phyloP scores from a whole-genome alignment of 2,888 invertebrate genomes.

The Myopa tessellatipennis region DNA sequence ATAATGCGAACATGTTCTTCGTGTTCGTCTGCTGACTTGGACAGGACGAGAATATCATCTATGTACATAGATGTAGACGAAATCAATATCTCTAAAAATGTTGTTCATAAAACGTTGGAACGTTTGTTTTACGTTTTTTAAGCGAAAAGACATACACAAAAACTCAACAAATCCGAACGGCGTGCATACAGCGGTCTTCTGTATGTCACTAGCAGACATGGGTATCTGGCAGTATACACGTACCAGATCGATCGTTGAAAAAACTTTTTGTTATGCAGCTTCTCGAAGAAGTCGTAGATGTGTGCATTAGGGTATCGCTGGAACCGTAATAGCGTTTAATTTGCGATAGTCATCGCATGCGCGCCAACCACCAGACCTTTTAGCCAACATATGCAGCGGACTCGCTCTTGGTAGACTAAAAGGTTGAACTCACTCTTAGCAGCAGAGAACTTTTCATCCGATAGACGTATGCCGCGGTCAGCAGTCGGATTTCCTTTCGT shows the following conservation, averaged over 20 bases:
- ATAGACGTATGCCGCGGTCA: neutral
- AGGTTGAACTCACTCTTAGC: slow-evolving; percentile 16
- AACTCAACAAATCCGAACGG: too few relatives aligned
- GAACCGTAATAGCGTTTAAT: neutral
- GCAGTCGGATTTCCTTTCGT: neutral
- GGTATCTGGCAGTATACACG: too few relatives aligned
- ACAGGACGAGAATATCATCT: slow-evolving; percentile 55
- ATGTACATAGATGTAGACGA: slow-evolving; percentile 52
- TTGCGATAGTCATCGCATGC: slow-evolving; percentile 21
- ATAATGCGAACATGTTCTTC: slow-evolving; percentile 38
- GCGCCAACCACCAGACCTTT: slow-evolving; percentile 21
- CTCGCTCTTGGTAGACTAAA: neutral
- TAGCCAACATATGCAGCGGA: slow-evolving; percentile 15
- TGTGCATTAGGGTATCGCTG: slow-evolving; percentile 27
- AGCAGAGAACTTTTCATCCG: neutral
- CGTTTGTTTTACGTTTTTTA: too few relatives aligned
- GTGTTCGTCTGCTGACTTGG: slow-evolving; percentile 45
- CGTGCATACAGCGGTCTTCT: too few relatives aligned
- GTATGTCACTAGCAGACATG: too few relatives aligned
- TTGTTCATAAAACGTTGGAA: too few relatives aligned
- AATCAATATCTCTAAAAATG: slow-evolving; percentile 49
- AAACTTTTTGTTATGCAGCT: too few relatives aligned
- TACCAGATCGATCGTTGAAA: too few relatives aligned
- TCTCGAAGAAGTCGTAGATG: slow-evolving; percentile 18
- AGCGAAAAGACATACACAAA: too few relatives aligned